Evolutionary conservation across 2,888 invertebrate genomes (phyloP).

Genomic region (Orchestes rusci): DNA sequence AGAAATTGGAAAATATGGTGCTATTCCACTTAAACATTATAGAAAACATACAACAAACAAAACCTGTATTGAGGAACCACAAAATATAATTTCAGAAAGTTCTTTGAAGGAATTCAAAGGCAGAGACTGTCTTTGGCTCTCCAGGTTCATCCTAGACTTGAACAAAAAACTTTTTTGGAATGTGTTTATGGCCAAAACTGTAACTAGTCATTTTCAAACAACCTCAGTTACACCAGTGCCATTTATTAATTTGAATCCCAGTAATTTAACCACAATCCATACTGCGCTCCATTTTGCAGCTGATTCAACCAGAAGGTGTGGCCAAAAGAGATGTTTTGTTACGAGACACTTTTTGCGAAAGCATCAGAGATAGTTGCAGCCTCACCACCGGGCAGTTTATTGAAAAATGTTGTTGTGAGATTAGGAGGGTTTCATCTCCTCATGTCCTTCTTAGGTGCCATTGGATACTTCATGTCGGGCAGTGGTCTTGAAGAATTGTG

Average conservation of each 20-base stretch:
- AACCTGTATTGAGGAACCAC: no score
- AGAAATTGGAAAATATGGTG: no score
- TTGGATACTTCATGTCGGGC: no score
- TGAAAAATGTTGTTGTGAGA: conserved; percentile 1
- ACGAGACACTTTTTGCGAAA: background rate
- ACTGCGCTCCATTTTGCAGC: background rate
- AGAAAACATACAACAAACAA: no score
- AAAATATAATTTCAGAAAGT: no score
- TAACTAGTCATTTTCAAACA: background rate
- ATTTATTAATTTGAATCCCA: background rate
- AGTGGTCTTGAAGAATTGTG: no score
- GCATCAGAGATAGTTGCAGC: background rate
- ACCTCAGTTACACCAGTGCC: background rate
- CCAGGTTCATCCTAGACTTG: no score
- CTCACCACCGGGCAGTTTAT: background rate
- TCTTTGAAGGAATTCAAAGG: no score
- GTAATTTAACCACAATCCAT: background rate
- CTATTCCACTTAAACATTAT: no score
- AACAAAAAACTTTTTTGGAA: no score
- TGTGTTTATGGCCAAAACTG: background rate
- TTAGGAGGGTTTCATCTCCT: conserved; percentile 1
- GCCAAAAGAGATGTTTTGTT: background rate
- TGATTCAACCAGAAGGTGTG: background rate
- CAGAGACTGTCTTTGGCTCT: no score
- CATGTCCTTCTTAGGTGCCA: no score